A percentile compares a stretch with the other conserved stretches of the same genome.
Conservation (phyloP, 2,113 vertebrate genomes). For the Aegithalos caudatus region DNA sequence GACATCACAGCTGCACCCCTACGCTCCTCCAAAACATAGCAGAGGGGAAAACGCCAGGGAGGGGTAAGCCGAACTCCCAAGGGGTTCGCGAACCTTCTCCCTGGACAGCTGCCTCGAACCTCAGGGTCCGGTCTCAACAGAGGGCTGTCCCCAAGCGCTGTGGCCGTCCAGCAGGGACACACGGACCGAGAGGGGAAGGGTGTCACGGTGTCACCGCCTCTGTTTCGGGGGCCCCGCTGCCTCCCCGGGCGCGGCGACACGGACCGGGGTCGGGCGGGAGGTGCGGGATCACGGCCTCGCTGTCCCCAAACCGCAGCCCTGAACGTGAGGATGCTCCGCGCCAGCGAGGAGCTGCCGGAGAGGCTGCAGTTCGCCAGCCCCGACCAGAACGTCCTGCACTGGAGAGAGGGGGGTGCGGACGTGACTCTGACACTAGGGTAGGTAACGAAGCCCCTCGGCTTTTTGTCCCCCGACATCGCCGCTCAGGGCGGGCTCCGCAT, state of each 20-base stretch:
- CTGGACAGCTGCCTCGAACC: background rate
- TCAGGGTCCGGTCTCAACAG: too few relatives aligned
- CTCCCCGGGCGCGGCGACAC: too few relatives aligned
- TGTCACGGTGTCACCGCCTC: too few relatives aligned
- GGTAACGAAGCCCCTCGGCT: background rate
- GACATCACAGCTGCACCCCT: background rate
- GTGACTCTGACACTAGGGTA: constrained; percentile 12
- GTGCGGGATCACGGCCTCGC: background rate
- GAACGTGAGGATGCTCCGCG: background rate
- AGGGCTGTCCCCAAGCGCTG: too few relatives aligned
- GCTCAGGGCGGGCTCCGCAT: background rate
- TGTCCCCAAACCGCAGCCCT: background rate
- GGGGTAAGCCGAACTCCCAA: background rate
- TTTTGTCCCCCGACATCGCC: background rate
- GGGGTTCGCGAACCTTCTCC: background rate
- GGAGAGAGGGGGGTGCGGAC: background rate
- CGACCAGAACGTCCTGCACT: background rate
- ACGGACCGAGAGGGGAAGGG: background rate
- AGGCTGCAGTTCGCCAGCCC: background rate
- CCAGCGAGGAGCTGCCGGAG: background rate
- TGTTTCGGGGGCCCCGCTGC: background rate
- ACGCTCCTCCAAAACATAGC: background rate
- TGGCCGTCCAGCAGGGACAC: too few relatives aligned
- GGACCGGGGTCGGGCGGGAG: background rate
- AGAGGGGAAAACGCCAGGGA: rapidly evolving